Percentiles rank a stretch among this genome's conserved stretches.
phyloP scores from a whole-genome alignment of 2,113 vertebrate genomes.

The Phrynocephalus versicolor region DNA sequence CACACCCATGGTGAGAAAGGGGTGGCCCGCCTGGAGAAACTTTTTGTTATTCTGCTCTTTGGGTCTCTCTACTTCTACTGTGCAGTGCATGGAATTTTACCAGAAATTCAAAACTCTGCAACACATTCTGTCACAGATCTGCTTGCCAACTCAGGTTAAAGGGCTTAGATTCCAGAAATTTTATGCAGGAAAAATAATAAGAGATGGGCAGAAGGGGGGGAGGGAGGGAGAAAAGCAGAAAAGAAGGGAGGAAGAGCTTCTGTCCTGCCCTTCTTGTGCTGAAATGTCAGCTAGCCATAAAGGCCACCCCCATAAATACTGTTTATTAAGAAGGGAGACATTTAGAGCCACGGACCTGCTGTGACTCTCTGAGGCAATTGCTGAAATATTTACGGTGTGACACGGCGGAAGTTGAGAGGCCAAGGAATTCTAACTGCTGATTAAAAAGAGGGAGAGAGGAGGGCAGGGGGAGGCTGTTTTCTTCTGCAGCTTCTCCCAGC shows the following conservation, averaged over 20 bases:
- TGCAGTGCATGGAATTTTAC: background rate
- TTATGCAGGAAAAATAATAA: too few species aligned
- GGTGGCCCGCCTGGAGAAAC: too few species aligned
- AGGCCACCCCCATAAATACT: slow-evolving; percentile 23
- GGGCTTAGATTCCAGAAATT: too few species aligned
- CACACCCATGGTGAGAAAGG: too few species aligned
- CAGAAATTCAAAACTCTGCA: too few species aligned
- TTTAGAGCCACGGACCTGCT: background rate
- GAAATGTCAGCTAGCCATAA: slow-evolving; percentile 11
- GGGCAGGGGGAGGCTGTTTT: background rate
- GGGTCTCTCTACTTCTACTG: too few species aligned
- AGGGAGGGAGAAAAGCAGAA: background rate
- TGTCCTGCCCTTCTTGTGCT: background rate
- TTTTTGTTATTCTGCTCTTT: too few species aligned
- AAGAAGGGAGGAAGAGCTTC: background rate
- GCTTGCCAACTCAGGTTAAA: too few species aligned
- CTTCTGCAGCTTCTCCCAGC: background rate
- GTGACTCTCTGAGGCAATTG: background rate
- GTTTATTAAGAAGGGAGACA: slow-evolving; percentile 38
- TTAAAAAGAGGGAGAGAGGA: background rate
- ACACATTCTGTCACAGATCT: too few species aligned
- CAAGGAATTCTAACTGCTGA: background rate
- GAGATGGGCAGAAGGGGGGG: too few species aligned
- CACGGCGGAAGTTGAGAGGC: background rate
- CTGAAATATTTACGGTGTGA: slow-evolving; percentile 6